A percentile compares a stretch with the other conserved stretches of the same genome.
Evolutionary conservation across 2,797 vertebrate species (phyloP).

Genomic region (Pipistrellus pipistrellus): DNA sequence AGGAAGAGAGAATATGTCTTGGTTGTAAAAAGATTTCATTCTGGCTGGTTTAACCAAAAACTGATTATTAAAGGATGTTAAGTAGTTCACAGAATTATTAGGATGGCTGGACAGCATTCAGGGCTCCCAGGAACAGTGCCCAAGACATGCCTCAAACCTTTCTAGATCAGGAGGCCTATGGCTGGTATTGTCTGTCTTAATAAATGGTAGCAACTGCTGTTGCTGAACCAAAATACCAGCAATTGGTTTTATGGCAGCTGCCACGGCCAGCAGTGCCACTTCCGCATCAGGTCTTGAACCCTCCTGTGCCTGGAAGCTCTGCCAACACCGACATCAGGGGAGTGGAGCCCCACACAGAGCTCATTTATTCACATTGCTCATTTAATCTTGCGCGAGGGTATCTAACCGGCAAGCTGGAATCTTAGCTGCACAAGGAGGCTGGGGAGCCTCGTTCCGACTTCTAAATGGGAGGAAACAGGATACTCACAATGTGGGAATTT

Average conservation of each 20-base stretch:
- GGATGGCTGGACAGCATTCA: background rate
- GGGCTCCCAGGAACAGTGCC: background rate
- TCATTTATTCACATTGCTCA: conserved; percentile 1
- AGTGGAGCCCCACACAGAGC: background rate
- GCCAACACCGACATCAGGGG: background rate
- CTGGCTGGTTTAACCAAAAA: background rate
- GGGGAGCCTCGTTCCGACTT: background rate
- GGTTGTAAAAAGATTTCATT: too few species aligned
- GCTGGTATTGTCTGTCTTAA: background rate
- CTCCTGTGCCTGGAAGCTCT: background rate
- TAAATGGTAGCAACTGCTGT: background rate
- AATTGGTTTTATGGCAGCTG: background rate
- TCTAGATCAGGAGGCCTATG: background rate
- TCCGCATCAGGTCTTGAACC: background rate
- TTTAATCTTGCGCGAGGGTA: background rate
- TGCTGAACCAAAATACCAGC: background rate
- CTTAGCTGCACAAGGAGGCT: background rate
- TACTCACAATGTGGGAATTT: conserved; percentile 15
- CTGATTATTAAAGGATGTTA: background rate
- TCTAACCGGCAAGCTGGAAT: background rate
- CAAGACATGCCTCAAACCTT: background rate
- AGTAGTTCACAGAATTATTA: conserved; percentile 22
- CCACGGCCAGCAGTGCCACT: background rate
- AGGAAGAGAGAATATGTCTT: too few species aligned
- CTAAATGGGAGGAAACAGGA: background rate